Percentiles rank a stretch among this genome's conserved stretches.
Evolutionary conservation across 2,888 invertebrate species (phyloP).

Genomic region (Anthophora plumipes): DNA sequence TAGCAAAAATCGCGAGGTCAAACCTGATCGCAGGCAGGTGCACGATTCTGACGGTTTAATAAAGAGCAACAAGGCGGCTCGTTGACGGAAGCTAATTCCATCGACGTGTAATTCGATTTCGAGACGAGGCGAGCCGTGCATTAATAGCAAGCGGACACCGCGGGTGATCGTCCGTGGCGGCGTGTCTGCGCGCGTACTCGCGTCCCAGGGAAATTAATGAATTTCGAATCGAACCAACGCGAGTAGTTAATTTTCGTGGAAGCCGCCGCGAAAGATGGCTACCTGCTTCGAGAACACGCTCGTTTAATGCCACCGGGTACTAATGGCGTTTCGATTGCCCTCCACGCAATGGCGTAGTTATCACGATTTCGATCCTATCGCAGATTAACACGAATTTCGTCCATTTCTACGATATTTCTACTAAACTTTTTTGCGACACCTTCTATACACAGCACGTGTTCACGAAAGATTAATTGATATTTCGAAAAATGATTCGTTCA

Average conservation of each 20-base stretch:
- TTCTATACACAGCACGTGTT: too few species aligned
- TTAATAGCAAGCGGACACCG: conserved; percentile 64
- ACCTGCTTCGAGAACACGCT: conserved; percentile 67
- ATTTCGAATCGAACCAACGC: conserved; percentile 67
- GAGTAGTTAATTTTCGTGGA: conserved; percentile 70
- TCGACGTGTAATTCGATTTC: conserved; percentile 68
- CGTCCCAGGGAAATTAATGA: conserved; percentile 67
- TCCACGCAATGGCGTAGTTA: conserved; percentile 57
- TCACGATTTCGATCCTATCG: not conserved
- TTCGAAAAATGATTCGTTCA: too few species aligned
- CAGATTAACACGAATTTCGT: not conserved
- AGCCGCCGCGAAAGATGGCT: conserved; percentile 60
- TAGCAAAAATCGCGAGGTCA: conserved; percentile 54
- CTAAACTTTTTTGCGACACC: not conserved
- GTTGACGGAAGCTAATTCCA: conserved; percentile 63
- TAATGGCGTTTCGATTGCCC: conserved; percentile 71
- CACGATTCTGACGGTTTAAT: conserved; percentile 26
- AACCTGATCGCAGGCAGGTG: not conserved
- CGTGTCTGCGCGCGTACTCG: conserved; percentile 38
- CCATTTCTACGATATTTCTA: not conserved
- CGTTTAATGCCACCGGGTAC: conserved; percentile 69
- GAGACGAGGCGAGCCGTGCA: conserved; percentile 57
- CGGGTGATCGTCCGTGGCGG: conserved; percentile 62
- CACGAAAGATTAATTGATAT: too few species aligned
- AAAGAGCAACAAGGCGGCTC: conserved; percentile 53